These are phyloP conservation scores for Papilio elwesi DNA, from an alignment of 2,888 invertebrate genomes.

Conservation along the genomic window DNA sequence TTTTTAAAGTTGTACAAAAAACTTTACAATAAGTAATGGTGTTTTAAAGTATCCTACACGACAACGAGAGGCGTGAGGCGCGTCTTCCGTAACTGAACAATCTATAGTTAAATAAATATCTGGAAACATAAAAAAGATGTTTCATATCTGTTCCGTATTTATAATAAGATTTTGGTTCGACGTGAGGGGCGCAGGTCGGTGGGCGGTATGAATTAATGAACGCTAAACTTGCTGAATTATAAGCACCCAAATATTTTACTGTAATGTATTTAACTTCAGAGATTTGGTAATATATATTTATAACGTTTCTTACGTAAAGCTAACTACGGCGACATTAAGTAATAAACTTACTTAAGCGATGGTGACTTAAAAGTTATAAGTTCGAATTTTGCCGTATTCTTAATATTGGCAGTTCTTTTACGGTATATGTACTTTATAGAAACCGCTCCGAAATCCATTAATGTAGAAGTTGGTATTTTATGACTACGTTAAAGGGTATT, in stretches of 20 bases:
- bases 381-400: no score
- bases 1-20: no score
- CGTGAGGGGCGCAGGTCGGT: conserved; percentile 21
- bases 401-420: no score
- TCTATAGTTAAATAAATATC: neutral
- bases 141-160: conserved; percentile 12
- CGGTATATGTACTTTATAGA: no score
- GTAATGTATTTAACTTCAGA: conserved; percentile 29
- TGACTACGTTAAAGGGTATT: neutral
- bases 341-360: neutral
- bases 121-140: neutral
- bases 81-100: conserved; percentile 20
- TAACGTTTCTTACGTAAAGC: conserved; percentile 22
- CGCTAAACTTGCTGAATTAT: conserved; percentile 20
- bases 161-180: conserved; percentile 27
- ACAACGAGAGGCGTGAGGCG: neutral
- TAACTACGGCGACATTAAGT: neutral
- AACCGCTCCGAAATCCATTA: no score
- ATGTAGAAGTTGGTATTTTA: neutral
- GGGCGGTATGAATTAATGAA: conserved; percentile 28
- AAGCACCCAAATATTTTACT: conserved; percentile 28
- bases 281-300: conserved; percentile 23
- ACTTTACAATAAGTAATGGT: no score
- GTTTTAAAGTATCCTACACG: no score
- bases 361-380: neutral